A percentile compares a stretch with the other conserved stretches of the same genome.
These are phyloP conservation scores for Pararge aegeria DNA, from an alignment of 1,140 invertebrate species.

Conservation along the genomic window DNA sequence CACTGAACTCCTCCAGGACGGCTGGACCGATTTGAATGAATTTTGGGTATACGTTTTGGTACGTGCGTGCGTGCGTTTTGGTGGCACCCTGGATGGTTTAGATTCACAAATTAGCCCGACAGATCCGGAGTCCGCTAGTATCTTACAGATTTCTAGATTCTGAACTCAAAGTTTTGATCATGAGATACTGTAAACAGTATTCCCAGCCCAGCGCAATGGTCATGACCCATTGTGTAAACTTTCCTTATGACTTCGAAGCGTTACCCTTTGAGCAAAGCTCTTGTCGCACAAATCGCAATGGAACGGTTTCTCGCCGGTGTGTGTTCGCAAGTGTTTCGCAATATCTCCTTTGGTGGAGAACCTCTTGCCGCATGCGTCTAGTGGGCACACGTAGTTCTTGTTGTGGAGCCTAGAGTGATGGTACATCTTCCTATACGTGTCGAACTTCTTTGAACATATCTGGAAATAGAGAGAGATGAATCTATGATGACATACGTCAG, in stretches of 20 bases:
- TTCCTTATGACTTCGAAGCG: constrained; percentile 59
- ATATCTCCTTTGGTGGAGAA: constrained; percentile 75
- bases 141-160: too few relatives aligned
- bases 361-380: constrained; percentile 81
- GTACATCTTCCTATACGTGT: constrained; percentile 54
- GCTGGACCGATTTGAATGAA: too few relatives aligned
- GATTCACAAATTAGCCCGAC: too few relatives aligned
- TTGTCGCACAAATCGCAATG: constrained; percentile 57
- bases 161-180: too few relatives aligned
- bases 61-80: too few relatives aligned
- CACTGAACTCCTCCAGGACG: too few relatives aligned
- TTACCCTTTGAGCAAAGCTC: constrained; percentile 72
- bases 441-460: constrained; percentile 55
- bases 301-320: constrained; percentile 68
- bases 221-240: constrained; percentile 32
- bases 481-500: neutral
- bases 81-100: too few relatives aligned
- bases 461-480: constrained; percentile 34
- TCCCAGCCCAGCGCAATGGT: too few relatives aligned
- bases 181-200: too few relatives aligned
- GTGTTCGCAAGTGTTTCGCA: constrained; percentile 63
- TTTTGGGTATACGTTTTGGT: too few relatives aligned
- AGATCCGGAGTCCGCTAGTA: too few relatives aligned
- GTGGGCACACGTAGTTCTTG: constrained; percentile 43
- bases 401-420: constrained; percentile 76